These are phyloP conservation scores for Cephalopachus bancanus DNA, from an alignment of 2,797 vertebrate genomes.

Conservation along the genomic window DNA sequence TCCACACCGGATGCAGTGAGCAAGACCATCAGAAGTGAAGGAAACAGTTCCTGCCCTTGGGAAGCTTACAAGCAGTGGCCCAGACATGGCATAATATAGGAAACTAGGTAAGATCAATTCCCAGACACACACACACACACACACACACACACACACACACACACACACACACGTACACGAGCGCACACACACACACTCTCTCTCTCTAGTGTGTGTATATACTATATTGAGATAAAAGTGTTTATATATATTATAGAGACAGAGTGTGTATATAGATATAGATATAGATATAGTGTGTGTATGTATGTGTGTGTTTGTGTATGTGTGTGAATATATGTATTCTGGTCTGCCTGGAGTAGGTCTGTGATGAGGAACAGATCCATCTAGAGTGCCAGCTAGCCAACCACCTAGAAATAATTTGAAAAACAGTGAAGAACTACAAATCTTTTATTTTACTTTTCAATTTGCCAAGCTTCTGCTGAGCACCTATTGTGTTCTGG, in stretches of 20 bases:
- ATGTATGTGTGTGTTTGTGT: not conserved
- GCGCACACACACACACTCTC: too few relatives aligned
- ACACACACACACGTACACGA: too few relatives aligned
- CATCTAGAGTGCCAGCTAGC: not conserved
- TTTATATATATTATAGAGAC: too few relatives aligned
- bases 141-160: too few relatives aligned
- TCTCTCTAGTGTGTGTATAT: too few relatives aligned
- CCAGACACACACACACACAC: too few relatives aligned
- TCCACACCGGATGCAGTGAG: not conserved
- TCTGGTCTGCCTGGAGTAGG: not conserved
- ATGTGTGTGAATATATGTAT: not conserved
- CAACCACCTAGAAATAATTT: not conserved
- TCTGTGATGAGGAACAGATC: not conserved
- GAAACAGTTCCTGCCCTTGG: not conserved
- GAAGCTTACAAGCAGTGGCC: not conserved
- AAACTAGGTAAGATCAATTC: not conserved
- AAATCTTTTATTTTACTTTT: slow-evolving; percentile 33
- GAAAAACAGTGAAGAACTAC: not conserved
- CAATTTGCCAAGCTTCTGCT: not conserved
- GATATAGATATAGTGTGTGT: too few relatives aligned
- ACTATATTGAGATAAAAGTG: too few relatives aligned
- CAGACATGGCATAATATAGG: not conserved
- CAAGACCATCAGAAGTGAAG: not conserved
- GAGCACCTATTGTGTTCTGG: not conserved
- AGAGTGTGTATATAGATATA: not conserved